These are phyloP conservation scores for Argopecten irradians DNA, from an alignment of 1,140 invertebrate species.

Conservation along the genomic window DNA sequence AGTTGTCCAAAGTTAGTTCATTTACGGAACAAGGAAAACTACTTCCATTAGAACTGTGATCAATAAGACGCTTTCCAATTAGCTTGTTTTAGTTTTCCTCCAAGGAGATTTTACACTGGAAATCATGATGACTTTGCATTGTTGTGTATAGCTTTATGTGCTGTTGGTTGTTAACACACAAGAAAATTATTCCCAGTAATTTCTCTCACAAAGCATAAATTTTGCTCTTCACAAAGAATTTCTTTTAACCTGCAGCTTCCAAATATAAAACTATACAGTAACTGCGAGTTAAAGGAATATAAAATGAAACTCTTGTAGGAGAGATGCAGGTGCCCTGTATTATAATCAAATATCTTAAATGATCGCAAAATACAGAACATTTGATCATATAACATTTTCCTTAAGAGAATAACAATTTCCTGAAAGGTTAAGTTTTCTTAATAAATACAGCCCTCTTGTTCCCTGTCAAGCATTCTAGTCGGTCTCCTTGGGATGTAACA, in stretches of 20 bases:
- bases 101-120: background rate
- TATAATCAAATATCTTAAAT: too few relatives aligned
- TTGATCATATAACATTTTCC: too few relatives aligned
- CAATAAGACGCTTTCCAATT: background rate
- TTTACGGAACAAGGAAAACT: background rate
- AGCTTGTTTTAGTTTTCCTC: background rate
- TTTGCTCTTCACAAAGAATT: background rate
- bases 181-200: background rate
- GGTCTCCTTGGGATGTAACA: too few relatives aligned
- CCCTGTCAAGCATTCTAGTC: too few relatives aligned
- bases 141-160: background rate
- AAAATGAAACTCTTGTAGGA: too few relatives aligned
- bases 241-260: background rate
- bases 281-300: background rate
- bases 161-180: background rate
- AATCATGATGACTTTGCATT: background rate
- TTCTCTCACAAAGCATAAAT: background rate
- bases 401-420: too few relatives aligned
- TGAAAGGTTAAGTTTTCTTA: too few relatives aligned
- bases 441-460: too few relatives aligned
- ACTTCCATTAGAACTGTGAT: background rate
- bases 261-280: too few relatives aligned
- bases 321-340: too few relatives aligned
- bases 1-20: background rate
- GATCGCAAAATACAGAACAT: too few relatives aligned